A percentile compares a stretch with the other conserved stretches of the same genome.
Evolutionary conservation across 2,888 invertebrate genomes (phyloP).

Genomic region (Cyclophora albipunctata): DNA sequence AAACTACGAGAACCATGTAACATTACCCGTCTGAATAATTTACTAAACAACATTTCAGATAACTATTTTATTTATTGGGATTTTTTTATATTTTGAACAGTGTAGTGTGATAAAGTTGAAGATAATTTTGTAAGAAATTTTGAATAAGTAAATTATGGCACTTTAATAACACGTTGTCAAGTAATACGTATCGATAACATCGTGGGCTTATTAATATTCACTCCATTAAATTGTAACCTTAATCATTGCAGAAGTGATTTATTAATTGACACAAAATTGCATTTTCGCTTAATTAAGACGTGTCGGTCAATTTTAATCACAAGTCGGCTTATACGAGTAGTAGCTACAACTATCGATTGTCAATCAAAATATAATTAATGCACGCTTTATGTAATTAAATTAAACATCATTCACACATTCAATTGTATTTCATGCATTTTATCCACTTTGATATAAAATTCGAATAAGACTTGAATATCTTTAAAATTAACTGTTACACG

Average conservation of each 20-base stretch:
- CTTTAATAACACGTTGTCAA: no score
- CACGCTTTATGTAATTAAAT: no score
- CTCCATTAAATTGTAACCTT: constrained; percentile 44
- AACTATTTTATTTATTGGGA: constrained; percentile 12
- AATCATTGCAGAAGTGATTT: constrained; percentile 45
- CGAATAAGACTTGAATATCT: no score
- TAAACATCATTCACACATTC: no score
- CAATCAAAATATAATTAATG: constrained; percentile 16
- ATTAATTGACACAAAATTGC: constrained; percentile 35
- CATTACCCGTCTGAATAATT: constrained; percentile 38
- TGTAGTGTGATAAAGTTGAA: no score
- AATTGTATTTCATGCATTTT: no score
- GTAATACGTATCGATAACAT: not conserved
- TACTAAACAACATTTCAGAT: constrained; percentile 36
- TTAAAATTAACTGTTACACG: no score
- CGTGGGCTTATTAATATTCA: constrained; percentile 3
- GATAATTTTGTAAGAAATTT: no score
- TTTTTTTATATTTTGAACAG: no score
- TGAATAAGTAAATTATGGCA: no score
- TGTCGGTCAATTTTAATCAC: constrained; percentile 30
- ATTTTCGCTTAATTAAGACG: constrained; percentile 40
- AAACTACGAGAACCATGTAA: constrained; percentile 28
- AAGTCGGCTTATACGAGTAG: no score
- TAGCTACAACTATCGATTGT: constrained; percentile 2
- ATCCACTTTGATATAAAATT: no score